Base-by-base conservation (phyloP, 2,113 vertebrate species). In the Neomonachus schauinslandi region DNA sequence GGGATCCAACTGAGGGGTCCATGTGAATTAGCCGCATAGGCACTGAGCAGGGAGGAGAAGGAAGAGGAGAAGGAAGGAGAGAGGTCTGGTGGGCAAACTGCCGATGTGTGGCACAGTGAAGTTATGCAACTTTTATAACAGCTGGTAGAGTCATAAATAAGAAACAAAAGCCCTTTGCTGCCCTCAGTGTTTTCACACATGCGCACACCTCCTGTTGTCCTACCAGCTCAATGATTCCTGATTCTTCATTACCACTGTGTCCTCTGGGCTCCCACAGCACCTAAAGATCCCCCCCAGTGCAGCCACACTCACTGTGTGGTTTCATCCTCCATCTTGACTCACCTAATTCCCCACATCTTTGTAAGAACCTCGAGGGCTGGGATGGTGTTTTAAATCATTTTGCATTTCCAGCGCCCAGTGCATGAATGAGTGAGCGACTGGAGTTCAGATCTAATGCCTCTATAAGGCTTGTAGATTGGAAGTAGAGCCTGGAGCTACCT, bases 271-370 rank as follows among this genome's bases (percentile, higher is more conserved):
- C 55, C 67, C 67, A 12, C 2, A 31, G 86, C 26, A 4, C 55
- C n/a, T 0, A 4, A 8, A 0, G 7, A 15, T 36, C 16, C 39
- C 19, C 18, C 18, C 22, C 21, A 3, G 36, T 55, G 53, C 7
- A 36, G 81, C 42, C 1, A 0, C 1, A 24, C 8, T 16, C 55
- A n/a, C 7, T 1, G 1, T n/a, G 13, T n/a, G 72, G n/a, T 26
- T 77, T 57, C 36, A 7, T n/a, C n/a, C 13, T 49, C 39, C 10
- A 1, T 53, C 9, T 39, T 71, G 33, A 19, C 59, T 93, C 28
- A 13, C 72, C 59, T 77, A 89, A 26, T 19, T 57, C 51, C 72
- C 12, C 33, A 31, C 46, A 42, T 19, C 31, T 14, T 11, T 22
- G 11, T 42, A 39, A 79, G 91, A 61, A 13, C 15, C 65, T 59